Conservation (phyloP, 2,113 vertebrate genomes). For the Sclerurus mexicanus region DNA sequence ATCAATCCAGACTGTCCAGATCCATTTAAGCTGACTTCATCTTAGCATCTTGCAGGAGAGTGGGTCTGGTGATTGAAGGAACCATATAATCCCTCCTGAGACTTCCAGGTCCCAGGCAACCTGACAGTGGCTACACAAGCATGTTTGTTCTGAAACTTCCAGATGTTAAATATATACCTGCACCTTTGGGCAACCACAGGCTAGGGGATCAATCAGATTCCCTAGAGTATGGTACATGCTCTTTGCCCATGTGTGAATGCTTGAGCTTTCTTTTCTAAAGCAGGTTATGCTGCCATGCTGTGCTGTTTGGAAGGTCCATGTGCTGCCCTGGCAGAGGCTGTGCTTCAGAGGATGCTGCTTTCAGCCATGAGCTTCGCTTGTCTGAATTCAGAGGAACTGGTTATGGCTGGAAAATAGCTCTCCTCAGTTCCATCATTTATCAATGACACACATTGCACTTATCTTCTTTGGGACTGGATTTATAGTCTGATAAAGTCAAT, state of each 20-base stretch:
- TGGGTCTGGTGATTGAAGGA: background rate
- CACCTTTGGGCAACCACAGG: background rate
- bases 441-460: background rate
- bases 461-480: conserved; percentile 2
- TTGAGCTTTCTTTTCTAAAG: background rate
- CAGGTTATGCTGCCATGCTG: background rate
- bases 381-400: background rate
- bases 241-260: background rate
- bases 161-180: background rate
- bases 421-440: background rate
- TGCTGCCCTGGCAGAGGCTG: background rate
- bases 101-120: background rate
- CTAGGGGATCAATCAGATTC: background rate
- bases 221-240: background rate
- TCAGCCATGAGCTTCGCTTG: background rate
- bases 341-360: background rate
- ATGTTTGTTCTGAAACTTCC: background rate
- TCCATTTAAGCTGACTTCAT: background rate
- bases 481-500: background rate
- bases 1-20: background rate
- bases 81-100: background rate
- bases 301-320: background rate
- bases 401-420: background rate
- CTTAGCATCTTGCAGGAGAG: background rate
- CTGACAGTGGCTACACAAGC: background rate